A percentile compares a stretch with the other conserved stretches of the same genome.
Conservation (phyloP, 2,113 vertebrate species). For the Alligator mississippiensis region DNA sequence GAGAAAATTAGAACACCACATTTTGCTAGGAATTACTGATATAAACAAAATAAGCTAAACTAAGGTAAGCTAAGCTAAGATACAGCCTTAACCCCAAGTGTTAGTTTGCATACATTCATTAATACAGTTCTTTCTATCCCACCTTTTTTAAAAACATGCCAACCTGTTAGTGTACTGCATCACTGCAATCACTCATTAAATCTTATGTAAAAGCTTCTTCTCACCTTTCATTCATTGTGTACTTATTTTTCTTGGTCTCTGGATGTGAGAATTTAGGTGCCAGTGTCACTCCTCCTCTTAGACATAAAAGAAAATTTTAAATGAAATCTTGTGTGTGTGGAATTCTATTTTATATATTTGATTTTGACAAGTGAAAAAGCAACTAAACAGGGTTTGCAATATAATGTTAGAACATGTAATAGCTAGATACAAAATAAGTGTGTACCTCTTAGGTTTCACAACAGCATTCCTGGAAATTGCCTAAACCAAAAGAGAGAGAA, state of each 20-base stretch:
- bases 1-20: too few species aligned
- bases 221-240: conserved; percentile 55
- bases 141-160: neutral
- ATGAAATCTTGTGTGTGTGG: neutral
- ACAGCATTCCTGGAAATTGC: fast-evolving
- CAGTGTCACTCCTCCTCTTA: conserved; percentile 9
- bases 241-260: neutral
- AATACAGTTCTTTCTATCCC: neutral
- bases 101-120: neutral
- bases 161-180: neutral
- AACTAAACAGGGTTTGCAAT: neutral
- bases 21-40: too few species aligned
- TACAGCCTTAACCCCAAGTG: neutral
- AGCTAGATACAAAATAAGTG: neutral
- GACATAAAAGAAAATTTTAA: neutral
- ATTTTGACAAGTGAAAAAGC: conserved; percentile 22
- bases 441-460: neutral
- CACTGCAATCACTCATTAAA: neutral
- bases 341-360: too few species aligned
- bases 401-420: neutral
- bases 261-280: conserved; percentile 44
- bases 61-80: too few species aligned
- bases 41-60: too few species aligned
- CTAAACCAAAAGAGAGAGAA: conserved; percentile 28
- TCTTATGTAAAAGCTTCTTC: neutral